Conservation (phyloP, 2,888 invertebrate genomes). For the Cremastinae sp. region DNA sequence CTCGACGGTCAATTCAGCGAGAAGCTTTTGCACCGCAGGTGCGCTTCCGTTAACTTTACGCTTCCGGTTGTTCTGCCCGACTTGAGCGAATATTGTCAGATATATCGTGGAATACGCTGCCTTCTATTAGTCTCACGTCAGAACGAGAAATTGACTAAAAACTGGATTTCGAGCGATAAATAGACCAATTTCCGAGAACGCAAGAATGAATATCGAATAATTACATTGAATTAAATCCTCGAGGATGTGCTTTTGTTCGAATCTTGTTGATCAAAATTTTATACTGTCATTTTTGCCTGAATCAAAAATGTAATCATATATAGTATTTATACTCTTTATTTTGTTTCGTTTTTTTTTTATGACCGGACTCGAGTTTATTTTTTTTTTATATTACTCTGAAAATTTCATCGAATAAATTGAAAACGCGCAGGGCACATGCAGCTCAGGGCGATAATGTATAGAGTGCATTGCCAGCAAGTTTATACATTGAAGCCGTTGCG, state of each 20-base stretch:
- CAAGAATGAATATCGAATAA: no score
- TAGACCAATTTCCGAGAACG: no score
- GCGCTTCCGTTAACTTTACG: conserved; percentile 21
- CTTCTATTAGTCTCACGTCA: background rate
- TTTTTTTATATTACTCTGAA: background rate
- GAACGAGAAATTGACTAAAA: background rate
- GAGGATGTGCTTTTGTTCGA: no score
- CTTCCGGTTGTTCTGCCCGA: background rate
- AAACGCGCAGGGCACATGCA: conserved; percentile 10
- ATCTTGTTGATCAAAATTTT: no score
- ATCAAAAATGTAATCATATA: no score
- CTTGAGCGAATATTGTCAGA: background rate
- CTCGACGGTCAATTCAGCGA: conserved; percentile 41
- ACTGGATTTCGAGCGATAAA: background rate
- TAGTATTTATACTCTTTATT: background rate
- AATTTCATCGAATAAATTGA: conserved; percentile 35
- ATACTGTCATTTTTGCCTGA: no score
- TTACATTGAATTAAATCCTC: no score
- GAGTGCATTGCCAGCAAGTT: conserved; percentile 31
- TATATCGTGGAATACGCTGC: background rate
- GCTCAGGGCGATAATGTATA: conserved; percentile 28
- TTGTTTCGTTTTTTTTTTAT: background rate
- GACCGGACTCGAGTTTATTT: background rate
- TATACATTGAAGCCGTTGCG: background rate
- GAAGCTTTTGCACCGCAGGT: conserved; percentile 26